A percentile compares a stretch with the other conserved stretches of the same genome.
phyloP scores from a whole-genome alignment of 2,797 vertebrate species.

The Xenopus petersii region DNA sequence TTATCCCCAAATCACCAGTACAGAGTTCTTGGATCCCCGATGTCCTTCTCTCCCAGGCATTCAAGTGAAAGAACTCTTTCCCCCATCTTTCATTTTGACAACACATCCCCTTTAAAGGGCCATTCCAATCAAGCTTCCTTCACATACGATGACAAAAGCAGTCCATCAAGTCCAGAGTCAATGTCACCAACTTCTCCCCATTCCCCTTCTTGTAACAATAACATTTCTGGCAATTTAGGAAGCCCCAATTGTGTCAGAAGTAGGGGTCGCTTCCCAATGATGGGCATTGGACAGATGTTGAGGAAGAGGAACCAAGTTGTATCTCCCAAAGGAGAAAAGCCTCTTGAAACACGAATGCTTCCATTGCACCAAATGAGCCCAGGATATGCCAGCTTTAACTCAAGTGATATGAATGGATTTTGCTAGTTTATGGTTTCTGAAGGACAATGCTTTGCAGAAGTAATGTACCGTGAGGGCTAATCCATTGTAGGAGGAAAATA shows the following conservation, averaged over 20 bases:
- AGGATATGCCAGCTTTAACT: slow-evolving; percentile 63
- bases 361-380: slow-evolving; percentile 66
- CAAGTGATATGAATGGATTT: slow-evolving; percentile 64
- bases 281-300: slow-evolving; percentile 94
- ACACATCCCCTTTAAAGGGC: slow-evolving; percentile 79
- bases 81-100: slow-evolving; percentile 81
- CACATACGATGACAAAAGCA: slow-evolving; percentile 81
- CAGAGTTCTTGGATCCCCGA: slow-evolving; percentile 79
- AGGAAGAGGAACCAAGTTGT: slow-evolving; percentile 84
- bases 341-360: slow-evolving; percentile 78
- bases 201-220: slow-evolving; percentile 57
- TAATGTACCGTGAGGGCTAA: slow-evolving; percentile 45
- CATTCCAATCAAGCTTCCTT: slow-evolving; percentile 81
- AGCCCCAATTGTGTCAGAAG: slow-evolving; percentile 90
- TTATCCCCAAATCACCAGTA: slow-evolving; percentile 79
- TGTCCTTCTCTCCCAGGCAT: slow-evolving; percentile 63
- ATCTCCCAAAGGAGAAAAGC: slow-evolving; percentile 69
- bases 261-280: slow-evolving; percentile 88
- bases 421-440: slow-evolving; percentile 55
- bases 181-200: slow-evolving; percentile 72
- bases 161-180: slow-evolving; percentile 68
- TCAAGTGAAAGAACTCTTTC: slow-evolving; percentile 77
- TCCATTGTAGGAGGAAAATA: slow-evolving; percentile 21
- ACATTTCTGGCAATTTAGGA: slow-evolving; percentile 61
- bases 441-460: slow-evolving; percentile 24